Conservation (phyloP, 2,797 vertebrate genomes). For the Sebastes minor region DNA sequence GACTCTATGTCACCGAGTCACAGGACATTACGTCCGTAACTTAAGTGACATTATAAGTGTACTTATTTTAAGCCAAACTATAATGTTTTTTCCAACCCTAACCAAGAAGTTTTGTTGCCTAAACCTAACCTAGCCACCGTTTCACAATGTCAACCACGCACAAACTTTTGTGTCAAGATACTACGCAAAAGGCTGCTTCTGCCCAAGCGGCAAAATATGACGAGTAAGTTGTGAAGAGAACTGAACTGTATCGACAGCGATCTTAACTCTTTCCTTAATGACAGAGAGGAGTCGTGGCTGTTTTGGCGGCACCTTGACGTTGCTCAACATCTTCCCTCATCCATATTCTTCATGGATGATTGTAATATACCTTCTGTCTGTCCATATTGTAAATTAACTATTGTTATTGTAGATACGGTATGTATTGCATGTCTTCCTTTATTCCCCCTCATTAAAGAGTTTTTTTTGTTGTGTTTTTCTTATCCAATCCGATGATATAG, state of each 20-base stretch:
- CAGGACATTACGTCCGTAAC: too few species aligned
- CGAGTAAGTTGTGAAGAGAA: background rate
- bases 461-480: background rate
- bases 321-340: background rate
- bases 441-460: background rate
- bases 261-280: background rate
- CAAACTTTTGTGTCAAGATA: too few species aligned
- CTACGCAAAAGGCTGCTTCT: too few species aligned
- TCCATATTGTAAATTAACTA: too few species aligned
- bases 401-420: background rate
- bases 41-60: too few species aligned
- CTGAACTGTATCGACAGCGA: background rate
- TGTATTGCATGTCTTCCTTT: background rate
- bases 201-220: background rate
- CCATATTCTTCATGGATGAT: background rate
- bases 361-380: background rate
- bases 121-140: too few species aligned
- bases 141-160: too few species aligned
- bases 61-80: too few species aligned
- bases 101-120: too few species aligned
- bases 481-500: background rate
- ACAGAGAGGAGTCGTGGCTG: too few species aligned
- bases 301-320: background rate
- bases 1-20: too few species aligned
- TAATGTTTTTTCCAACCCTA: too few species aligned